Evolutionary conservation across 2,888 invertebrate genomes (phyloP).

Genomic region (Anodontia alba): DNA sequence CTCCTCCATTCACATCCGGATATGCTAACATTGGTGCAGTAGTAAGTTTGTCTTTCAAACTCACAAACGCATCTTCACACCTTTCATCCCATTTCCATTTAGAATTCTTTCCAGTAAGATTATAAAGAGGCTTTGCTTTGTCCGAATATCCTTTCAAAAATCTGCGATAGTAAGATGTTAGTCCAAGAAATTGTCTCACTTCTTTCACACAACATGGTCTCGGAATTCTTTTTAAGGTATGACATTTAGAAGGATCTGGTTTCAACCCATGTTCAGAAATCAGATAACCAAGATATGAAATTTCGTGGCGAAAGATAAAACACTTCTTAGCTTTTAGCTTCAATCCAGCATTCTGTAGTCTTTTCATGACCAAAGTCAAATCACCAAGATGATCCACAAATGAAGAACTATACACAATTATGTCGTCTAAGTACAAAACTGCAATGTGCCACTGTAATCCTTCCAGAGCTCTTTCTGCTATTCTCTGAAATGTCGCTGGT

Average conservation of each 20-base stretch:
- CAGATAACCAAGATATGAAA: neutral
- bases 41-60: neutral
- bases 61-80: neutral
- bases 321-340: conserved; percentile 27
- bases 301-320: conserved; percentile 16
- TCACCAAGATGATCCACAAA: conserved; percentile 5
- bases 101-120: neutral
- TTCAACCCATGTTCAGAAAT: neutral
- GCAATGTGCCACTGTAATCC: conserved; percentile 23
- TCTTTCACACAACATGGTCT: neutral
- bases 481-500: conserved; percentile 35
- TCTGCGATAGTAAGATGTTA: neutral
- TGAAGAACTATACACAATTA: conserved; percentile 10
- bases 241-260: neutral
- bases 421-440: conserved; percentile 9
- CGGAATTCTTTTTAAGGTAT: neutral
- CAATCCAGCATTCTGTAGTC: conserved; percentile 5
- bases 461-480: conserved; percentile 18
- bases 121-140: neutral
- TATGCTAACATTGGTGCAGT: neutral
- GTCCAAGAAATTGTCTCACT: neutral
- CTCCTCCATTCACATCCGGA: neutral
- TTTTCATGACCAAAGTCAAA: conserved; percentile 14
- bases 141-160: neutral
- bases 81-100: neutral